Conservation (phyloP, 2,113 vertebrate genomes). For the Raja brachyura region DNA sequence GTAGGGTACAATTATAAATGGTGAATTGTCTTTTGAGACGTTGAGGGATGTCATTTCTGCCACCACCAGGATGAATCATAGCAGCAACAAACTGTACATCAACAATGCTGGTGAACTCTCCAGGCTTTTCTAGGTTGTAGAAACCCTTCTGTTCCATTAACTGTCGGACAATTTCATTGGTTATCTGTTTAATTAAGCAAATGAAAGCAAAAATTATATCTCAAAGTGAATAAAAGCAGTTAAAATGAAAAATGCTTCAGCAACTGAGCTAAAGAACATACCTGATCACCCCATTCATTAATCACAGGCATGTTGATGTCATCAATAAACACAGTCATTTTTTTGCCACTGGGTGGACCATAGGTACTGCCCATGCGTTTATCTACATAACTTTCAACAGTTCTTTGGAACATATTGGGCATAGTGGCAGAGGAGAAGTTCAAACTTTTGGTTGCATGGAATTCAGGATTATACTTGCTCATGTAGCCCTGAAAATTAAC, state of each 20-base stretch:
- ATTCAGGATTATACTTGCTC: slow-evolving; percentile 63
- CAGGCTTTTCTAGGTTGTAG: slow-evolving; percentile 72
- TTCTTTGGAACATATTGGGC: slow-evolving; percentile 72
- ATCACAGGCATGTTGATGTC: slow-evolving; percentile 82
- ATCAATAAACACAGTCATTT: slow-evolving; percentile 73
- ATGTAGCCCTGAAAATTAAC: slow-evolving; percentile 62
- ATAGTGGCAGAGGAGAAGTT: slow-evolving; percentile 75
- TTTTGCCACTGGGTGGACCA: slow-evolving; percentile 67
- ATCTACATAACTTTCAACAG: slow-evolving; percentile 70
- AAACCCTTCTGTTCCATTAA: slow-evolving; percentile 76
- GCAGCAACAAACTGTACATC: slow-evolving; percentile 71
- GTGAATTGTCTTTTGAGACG: slow-evolving; percentile 73
- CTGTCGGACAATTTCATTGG: slow-evolving; percentile 76
- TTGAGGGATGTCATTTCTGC: slow-evolving; percentile 72
- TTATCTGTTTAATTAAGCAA: slow-evolving; percentile 55
- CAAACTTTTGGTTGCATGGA: slow-evolving; percentile 63
- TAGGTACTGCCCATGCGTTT: slow-evolving; percentile 74
- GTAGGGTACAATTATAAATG: slow-evolving; percentile 71
- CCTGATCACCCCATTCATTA: slow-evolving; percentile 82
- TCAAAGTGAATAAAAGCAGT: neutral
- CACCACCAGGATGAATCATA: slow-evolving; percentile 76
- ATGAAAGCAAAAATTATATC: neutral
- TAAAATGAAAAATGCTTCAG: neutral
- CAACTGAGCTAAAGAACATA: slow-evolving; percentile 42
- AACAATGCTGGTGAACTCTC: slow-evolving; percentile 65